phyloP scores from a whole-genome alignment of 2,113 vertebrate species.

The Platysternon megacephalum region DNA sequence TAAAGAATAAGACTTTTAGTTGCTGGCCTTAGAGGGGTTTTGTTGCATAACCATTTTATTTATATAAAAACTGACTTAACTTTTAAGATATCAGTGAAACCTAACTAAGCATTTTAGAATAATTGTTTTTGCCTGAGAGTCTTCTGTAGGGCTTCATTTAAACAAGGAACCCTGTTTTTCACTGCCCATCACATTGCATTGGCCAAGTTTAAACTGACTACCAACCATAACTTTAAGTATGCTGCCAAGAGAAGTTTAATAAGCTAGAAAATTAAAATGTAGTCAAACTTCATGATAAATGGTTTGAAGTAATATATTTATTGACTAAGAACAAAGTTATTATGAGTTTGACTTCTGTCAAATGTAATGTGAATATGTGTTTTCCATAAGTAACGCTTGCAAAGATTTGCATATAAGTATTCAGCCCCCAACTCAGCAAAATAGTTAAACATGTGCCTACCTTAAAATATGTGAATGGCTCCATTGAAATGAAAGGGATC shows the following conservation, averaged over 20 bases:
- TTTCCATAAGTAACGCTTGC: neutral
- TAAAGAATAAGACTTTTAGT: neutral
- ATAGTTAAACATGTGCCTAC: neutral
- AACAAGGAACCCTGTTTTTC: accelerated
- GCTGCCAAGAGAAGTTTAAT: neutral
- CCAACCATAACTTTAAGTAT: neutral
- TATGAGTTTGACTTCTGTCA: neutral
- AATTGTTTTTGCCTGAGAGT: neutral
- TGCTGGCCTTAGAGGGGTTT: neutral
- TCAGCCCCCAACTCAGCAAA: accelerated
- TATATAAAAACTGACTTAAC: neutral
- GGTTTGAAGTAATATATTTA: neutral
- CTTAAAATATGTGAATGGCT: neutral
- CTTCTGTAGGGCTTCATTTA: neutral
- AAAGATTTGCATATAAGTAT: neutral
- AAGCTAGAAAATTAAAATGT: slow-evolving; percentile 21
- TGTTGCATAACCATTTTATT: neutral
- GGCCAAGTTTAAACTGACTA: slow-evolving; percentile 17
- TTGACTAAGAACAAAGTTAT: neutral
- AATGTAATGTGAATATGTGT: neutral
- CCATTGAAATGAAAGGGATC: neutral
- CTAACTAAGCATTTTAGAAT: neutral
- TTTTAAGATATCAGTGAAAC: neutral
- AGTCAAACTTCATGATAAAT: neutral
- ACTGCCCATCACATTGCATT: neutral